phyloP scores from a whole-genome alignment of 2,113 vertebrate species.

The Urocitellus parryii region DNA sequence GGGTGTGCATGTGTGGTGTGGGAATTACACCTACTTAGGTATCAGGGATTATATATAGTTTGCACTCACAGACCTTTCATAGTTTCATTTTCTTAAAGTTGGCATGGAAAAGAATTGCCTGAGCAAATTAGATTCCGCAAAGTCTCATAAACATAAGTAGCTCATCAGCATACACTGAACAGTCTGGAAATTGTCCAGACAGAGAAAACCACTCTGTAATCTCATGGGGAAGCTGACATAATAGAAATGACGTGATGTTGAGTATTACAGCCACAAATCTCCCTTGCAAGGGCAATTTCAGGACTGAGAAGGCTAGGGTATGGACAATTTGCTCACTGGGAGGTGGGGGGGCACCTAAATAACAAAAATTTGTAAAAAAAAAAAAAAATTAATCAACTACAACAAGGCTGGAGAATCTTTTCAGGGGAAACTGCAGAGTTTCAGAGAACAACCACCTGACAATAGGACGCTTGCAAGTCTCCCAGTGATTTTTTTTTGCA shows the following conservation, averaged over 20 bases:
- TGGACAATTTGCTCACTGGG: background rate
- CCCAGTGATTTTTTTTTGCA: background rate
- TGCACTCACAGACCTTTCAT: background rate
- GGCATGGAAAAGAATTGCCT: slow-evolving; percentile 64
- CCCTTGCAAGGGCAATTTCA: slow-evolving; percentile 20
- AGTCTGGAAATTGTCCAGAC: slow-evolving; percentile 71
- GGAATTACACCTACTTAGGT: background rate
- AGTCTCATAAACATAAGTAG: slow-evolving; percentile 66
- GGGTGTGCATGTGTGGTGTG: too few species aligned
- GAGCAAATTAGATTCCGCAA: slow-evolving; percentile 65
- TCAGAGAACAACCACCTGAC: background rate
- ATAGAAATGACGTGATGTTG: background rate
- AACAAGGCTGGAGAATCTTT: background rate
- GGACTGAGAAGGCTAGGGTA: background rate
- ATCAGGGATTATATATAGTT: background rate
- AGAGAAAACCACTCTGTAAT: slow-evolving; percentile 55
- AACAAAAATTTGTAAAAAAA: background rate
- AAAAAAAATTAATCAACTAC: background rate
- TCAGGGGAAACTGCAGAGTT: background rate
- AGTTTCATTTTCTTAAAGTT: slow-evolving; percentile 53
- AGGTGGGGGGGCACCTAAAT: background rate
- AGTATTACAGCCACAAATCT: background rate
- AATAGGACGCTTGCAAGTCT: background rate
- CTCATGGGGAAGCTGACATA: slow-evolving; percentile 3
- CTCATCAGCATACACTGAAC: slow-evolving; percentile 64